Evolutionary conservation across 2,888 invertebrate genomes (phyloP).

Genomic region (Nymphalis c-album): DNA sequence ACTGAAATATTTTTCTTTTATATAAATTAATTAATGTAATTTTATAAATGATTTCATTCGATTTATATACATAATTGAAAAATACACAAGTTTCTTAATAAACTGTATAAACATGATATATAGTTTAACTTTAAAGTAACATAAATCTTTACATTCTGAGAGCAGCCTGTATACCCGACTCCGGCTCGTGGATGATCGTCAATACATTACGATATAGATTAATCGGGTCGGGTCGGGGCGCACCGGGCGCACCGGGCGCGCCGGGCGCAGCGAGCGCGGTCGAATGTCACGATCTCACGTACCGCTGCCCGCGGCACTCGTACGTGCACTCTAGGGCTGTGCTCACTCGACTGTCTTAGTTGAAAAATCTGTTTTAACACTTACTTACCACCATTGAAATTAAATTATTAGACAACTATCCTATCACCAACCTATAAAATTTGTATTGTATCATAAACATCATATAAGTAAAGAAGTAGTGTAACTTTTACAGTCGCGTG

Average conservation of each 20-base stretch:
- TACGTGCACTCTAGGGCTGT: conserved; percentile 36
- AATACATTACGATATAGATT: conserved; percentile 72
- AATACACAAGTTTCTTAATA: too few relatives aligned
- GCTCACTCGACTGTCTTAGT: background rate
- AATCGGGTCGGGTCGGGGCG: conserved; percentile 44
- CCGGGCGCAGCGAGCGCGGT: conserved; percentile 39
- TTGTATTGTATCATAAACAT: too few relatives aligned
- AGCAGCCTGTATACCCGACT: conserved; percentile 47
- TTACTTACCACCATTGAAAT: background rate
- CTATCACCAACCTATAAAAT: too few relatives aligned
- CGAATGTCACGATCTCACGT: conserved; percentile 71
- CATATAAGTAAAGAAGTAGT: too few relatives aligned
- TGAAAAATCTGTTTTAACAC: background rate
- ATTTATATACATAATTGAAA: too few relatives aligned
- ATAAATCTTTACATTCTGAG: background rate
- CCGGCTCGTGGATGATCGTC: conserved; percentile 56
- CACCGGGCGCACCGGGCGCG: conserved; percentile 20
- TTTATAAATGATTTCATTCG: too few relatives aligned
- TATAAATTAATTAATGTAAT: too few relatives aligned
- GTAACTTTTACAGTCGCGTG: too few relatives aligned
- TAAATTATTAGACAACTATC: background rate
- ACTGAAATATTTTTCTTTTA: too few relatives aligned
- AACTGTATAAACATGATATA: too few relatives aligned
- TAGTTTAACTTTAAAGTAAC: too few relatives aligned
- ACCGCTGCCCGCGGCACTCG: conserved; percentile 48